A percentile compares a stretch with the other conserved stretches of the same genome.
Conservation (phyloP, 2,113 vertebrate species). For the Myanophis thanlyinensis region DNA sequence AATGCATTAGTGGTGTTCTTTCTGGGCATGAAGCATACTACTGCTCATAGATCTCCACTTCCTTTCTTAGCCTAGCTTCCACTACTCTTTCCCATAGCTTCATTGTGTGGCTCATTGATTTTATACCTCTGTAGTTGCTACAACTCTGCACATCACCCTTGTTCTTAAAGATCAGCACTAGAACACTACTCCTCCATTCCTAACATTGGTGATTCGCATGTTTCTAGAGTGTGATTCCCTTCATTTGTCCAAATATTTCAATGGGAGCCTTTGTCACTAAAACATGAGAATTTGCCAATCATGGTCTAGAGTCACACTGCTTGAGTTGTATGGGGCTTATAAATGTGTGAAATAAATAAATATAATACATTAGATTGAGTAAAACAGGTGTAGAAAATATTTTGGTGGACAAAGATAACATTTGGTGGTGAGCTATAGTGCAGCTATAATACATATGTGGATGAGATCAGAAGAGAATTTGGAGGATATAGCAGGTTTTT, state of each 20-base stretch:
- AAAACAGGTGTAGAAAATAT: background rate
- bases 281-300: background rate
- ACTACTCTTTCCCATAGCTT: no score
- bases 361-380: background rate
- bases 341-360: background rate
- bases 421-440: background rate
- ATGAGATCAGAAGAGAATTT: background rate
- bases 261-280: background rate
- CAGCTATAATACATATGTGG: background rate
- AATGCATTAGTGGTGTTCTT: no score
- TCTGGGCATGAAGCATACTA: no score
- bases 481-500: background rate
- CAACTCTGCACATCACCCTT: no score
- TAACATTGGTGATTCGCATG: no score
- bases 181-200: no score
- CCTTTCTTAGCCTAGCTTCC: no score
- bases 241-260: background rate
- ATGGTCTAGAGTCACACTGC: background rate
- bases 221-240: background rate
- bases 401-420: background rate
- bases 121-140: no score
- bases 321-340: background rate
- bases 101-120: no score
- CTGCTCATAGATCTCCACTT: no score
- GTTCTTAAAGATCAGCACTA: no score